phyloP scores from a whole-genome alignment of 2,113 vertebrate genomes.

The Channa argus region DNA sequence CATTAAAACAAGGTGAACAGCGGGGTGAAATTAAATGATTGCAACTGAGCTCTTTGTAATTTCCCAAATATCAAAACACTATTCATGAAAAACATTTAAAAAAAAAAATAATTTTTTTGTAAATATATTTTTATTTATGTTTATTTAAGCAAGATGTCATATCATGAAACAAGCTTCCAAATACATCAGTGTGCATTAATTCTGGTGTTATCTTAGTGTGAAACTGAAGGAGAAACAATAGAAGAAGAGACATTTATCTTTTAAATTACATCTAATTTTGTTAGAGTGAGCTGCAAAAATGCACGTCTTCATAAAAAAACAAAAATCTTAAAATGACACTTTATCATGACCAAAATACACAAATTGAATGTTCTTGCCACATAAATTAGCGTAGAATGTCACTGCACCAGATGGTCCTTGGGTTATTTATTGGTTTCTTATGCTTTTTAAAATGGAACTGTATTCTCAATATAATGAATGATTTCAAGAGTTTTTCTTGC shows the following conservation, averaged over 20 bases:
- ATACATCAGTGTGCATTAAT: background rate
- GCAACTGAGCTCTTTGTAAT: conserved; percentile 14
- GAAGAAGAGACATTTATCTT: background rate
- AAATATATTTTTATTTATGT: conserved; percentile 2
- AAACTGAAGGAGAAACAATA: background rate
- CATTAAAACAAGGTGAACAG: conserved; percentile 12
- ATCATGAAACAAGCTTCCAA: background rate
- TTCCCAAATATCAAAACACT: conserved; percentile 9
- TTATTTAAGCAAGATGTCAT: background rate
- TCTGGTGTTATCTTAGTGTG: background rate
- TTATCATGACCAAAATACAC: background rate
- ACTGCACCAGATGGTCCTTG: background rate
- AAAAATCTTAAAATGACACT: background rate
- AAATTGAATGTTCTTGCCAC: background rate
- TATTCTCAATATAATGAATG: conserved; percentile 11
- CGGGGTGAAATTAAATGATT: conserved; percentile 1
- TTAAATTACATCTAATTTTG: background rate
- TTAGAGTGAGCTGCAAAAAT: background rate
- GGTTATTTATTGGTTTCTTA: background rate
- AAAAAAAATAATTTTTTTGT: background rate
- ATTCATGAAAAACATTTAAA: too few relatives aligned
- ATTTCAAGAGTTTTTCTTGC: background rate
- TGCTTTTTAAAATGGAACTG: background rate
- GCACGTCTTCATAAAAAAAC: background rate
- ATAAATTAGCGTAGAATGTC: background rate